phyloP scores from a whole-genome alignment of 1,140 invertebrate genomes.

The Cherax quadricarinatus region DNA sequence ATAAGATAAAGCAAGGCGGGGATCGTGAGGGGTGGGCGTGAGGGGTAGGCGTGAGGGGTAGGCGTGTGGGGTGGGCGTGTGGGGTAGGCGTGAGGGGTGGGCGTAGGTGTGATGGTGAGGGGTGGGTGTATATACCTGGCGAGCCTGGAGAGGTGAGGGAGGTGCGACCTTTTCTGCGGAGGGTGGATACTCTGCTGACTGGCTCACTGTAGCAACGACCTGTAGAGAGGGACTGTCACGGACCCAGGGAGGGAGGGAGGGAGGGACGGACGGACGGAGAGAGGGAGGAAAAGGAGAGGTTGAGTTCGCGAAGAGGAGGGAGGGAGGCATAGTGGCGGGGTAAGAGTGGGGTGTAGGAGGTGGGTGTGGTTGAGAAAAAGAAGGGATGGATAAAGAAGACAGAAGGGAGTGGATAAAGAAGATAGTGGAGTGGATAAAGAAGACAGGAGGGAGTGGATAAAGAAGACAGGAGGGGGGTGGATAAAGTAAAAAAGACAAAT shows the following conservation, averaged over 20 bases:
- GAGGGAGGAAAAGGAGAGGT: neutral
- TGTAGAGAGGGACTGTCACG: neutral
- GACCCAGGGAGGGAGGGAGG: neutral
- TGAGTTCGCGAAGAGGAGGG: no score
- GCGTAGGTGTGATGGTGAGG: neutral
- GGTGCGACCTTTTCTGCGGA: slow-evolving; percentile 26
- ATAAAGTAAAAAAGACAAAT: no score
- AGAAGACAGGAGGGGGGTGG: neutral
- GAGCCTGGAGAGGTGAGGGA: slow-evolving; percentile 53
- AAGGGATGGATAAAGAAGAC: neutral
- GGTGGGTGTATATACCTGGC: slow-evolving; percentile 34
- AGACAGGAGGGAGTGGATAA: neutral
- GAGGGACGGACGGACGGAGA: neutral
- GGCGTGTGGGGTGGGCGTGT: neutral
- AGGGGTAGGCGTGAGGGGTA: neutral
- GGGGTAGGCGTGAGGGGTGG: neutral
- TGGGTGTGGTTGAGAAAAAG: neutral
- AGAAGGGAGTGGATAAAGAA: no score
- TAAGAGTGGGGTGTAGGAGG: neutral
- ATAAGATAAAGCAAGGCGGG: no score
- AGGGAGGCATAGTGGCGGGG: neutral
- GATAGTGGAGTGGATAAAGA: neutral
- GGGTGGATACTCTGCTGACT: slow-evolving; percentile 34
- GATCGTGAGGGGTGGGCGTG: neutral
- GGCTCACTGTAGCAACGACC: slow-evolving; percentile 46